A percentile compares a stretch with the other conserved stretches of the same genome.
Evolutionary conservation across 2,113 vertebrate genomes (phyloP).

Genomic region (Coracopsis vasa): DNA sequence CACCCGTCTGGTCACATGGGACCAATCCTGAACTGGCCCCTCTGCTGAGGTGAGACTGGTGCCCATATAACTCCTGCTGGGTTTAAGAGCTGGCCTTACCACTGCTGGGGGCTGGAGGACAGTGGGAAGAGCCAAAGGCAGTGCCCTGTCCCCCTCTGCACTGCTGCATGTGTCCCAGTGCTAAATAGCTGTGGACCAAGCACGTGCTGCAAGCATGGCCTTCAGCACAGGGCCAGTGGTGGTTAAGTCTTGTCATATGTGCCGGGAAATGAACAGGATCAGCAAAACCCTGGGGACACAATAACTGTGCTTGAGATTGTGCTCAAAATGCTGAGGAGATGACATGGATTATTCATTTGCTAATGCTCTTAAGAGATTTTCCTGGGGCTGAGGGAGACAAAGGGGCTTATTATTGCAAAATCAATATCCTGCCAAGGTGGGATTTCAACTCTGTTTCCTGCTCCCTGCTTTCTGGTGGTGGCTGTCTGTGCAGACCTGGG

Average conservation of each 20-base stretch:
- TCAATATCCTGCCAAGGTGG: background rate
- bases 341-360: slow-evolving; percentile 21
- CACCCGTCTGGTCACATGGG: rapidly evolving
- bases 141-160: background rate
- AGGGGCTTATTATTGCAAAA: slow-evolving; percentile 35
- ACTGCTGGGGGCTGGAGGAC: rapidly evolving
- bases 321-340: slow-evolving; percentile 43
- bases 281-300: background rate
- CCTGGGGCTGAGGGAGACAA: background rate
- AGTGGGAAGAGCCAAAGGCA: background rate
- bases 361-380: slow-evolving; percentile 54
- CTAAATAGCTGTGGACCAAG: background rate
- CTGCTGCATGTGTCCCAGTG: rapidly evolving
- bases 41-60: rapidly evolving
- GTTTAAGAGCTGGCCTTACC: rapidly evolving
- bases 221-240: rapidly evolving
- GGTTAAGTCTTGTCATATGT: background rate
- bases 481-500: rapidly evolving
- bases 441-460: background rate
- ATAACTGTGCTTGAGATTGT: background rate
- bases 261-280: background rate
- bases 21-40: background rate
- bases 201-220: background rate
- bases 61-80: rapidly evolving
- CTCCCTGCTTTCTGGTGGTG: background rate